A percentile compares a stretch with the other conserved stretches of the same genome.
Evolutionary conservation across 2,888 invertebrate genomes (phyloP).

Genomic region (Philhelius pedissequus): DNA sequence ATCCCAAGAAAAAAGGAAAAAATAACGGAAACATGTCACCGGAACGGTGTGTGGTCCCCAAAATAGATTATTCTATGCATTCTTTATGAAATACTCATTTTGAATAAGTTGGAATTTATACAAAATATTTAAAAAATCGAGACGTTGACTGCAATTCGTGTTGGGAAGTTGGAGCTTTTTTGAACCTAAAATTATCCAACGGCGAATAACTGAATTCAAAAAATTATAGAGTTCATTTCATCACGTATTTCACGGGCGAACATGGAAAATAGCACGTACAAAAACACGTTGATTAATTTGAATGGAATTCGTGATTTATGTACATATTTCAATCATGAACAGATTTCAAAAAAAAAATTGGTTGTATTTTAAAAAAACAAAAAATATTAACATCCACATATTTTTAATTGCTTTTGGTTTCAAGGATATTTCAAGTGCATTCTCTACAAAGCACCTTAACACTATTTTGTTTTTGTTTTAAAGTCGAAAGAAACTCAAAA

Average conservation of each 20-base stretch:
- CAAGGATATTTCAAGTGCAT: background rate
- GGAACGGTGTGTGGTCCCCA: constrained; percentile 54
- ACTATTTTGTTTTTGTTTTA: too few species aligned
- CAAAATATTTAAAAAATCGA: background rate
- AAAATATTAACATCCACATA: too few species aligned
- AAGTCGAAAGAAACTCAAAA: too few species aligned
- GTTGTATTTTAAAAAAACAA: background rate
- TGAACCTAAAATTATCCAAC: background rate
- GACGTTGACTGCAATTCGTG: background rate
- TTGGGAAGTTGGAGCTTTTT: background rate
- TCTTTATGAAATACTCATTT: constrained; percentile 33
- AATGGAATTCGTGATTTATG: background rate
- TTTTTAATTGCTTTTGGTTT: too few species aligned
- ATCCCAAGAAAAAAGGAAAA: background rate
- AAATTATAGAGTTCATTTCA: background rate
- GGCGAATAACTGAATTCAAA: background rate
- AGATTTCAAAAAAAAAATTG: background rate
- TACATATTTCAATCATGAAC: background rate
- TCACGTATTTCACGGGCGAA: background rate
- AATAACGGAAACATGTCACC: constrained; percentile 61
- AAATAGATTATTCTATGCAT: constrained; percentile 57
- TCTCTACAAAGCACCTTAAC: too few species aligned
- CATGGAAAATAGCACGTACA: background rate
- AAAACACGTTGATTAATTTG: background rate
- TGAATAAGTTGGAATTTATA: constrained; percentile 14